Evolutionary conservation across 2,888 invertebrate species (phyloP), one percentile per base, ranked within the genome.

Genomic region (Vannuccia rotundouncinata): DNA sequence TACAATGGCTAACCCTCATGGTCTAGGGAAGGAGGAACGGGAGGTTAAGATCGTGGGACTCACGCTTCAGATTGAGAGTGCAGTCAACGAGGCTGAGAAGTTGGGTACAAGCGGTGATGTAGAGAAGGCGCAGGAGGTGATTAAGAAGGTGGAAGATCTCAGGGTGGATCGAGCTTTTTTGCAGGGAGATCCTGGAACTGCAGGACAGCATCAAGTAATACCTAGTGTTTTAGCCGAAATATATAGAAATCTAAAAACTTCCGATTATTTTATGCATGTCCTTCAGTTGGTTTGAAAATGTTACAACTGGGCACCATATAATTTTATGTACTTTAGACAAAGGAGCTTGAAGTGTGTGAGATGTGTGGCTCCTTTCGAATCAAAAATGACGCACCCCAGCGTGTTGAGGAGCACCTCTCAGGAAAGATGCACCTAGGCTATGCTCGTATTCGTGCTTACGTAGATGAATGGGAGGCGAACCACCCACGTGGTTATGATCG

Each of bases 351-450:
- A 89, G 98, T 99, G 25, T 99, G 98, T 88, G 94, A 95, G 84
- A 94, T 96, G 0, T 99, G 98, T 87, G 98, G 98, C 0, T 97
- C 98, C 2, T 96, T 99, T 89, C 91, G 99, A n/a, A 98, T 99
- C 84, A 95, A 98, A 5, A 96, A 96, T 5, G 98, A 99, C 89
- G 98, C 97, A 0, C 97, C 96, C 86, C 95, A 96, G 86, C 91
- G 99, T 82, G 94, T 98, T 81, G 97, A 98, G 85, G 98, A 99
- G 88, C 98, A 99, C 90, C 90, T 98, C 80, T 95, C 94, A 91
- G 99, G 98, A 31, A 99, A 99, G 89, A 98, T 98, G 88, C 99
- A 99, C 90, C 92, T 96, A 83, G 98, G 98, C 86, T 95, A 91
- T 89, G 92, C 92, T 1, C 89, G 90, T 84, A 88, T 92, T 29